Conservation (phyloP, 2,888 invertebrate species). For the Mythimna vitellina region DNA sequence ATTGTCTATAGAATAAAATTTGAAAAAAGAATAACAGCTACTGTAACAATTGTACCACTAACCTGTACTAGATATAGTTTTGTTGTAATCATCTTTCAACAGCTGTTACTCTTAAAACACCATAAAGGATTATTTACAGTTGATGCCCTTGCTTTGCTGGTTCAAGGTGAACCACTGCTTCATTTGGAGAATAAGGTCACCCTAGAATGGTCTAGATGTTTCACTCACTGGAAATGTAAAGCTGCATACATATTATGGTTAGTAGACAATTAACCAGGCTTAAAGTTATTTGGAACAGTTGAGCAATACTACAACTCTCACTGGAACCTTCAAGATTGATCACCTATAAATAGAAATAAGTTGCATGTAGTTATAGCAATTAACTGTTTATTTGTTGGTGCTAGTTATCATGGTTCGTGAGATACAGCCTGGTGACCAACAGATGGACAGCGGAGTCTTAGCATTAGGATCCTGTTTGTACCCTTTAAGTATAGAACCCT, state of each 20-base stretch:
- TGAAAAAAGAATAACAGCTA: not conserved
- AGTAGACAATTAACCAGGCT: not conserved
- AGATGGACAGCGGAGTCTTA: too few species aligned
- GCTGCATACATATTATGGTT: not conserved
- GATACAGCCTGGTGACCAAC: too few species aligned
- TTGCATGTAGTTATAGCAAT: not conserved
- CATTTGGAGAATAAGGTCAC: conserved; percentile 49
- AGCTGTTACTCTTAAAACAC: conserved; percentile 10
- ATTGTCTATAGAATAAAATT: too few species aligned
- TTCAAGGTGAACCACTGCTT: conserved; percentile 71
- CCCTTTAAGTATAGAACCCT: too few species aligned
- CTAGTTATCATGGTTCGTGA: too few species aligned
- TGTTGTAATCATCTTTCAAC: not conserved
- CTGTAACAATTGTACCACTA: not conserved
- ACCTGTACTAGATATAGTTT: not conserved
- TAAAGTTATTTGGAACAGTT: not conserved
- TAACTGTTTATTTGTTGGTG: not conserved
- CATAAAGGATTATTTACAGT: conserved; percentile 11
- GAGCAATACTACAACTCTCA: not conserved
- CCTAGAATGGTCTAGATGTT: conserved; percentile 3
- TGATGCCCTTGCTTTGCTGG: conserved; percentile 28
- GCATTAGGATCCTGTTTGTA: too few species aligned
- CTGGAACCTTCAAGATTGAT: conserved; percentile 2
- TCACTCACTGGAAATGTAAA: not conserved
- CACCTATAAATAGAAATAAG: not conserved